Evolutionary conservation across 2,113 vertebrate species (phyloP).

Genomic region (Chaetodon trifascialis): DNA sequence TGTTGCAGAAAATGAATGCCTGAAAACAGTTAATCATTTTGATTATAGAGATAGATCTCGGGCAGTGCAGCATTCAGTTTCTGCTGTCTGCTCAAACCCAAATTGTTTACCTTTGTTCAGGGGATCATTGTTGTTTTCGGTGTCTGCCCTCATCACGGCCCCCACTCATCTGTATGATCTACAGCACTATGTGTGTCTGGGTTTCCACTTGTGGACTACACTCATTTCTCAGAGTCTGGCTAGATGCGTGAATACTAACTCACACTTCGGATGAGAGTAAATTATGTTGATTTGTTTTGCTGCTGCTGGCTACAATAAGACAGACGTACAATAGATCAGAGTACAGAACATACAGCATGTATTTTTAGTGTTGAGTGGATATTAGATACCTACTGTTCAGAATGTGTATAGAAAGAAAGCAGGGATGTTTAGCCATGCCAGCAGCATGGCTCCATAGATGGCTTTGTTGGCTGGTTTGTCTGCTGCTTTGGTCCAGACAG

Average conservation of each 20-base stretch:
- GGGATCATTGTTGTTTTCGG: slow-evolving; percentile 12
- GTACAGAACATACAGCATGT: not conserved
- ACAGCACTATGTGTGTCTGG: not conserved
- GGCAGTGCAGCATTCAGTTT: not conserved
- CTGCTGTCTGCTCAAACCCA: not conserved
- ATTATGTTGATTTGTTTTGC: not conserved
- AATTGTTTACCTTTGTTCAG: slow-evolving; percentile 10
- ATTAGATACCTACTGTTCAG: not conserved
- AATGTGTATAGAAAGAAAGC: too few relatives aligned
- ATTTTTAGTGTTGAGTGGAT: not conserved
- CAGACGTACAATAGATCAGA: not conserved
- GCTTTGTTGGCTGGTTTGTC: too few relatives aligned
- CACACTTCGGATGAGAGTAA: not conserved
- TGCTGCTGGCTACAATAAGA: not conserved
- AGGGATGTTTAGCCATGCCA: too few relatives aligned
- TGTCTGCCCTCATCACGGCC: slow-evolving; percentile 20
- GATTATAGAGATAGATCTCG: slow-evolving; percentile 5
- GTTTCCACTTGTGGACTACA: not conserved
- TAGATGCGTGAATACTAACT: slow-evolving; percentile 1
- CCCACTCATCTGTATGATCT: slow-evolving; percentile 24
- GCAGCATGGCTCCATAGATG: too few relatives aligned
- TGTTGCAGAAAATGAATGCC: not conserved
- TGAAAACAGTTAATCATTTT: slow-evolving; percentile 26
- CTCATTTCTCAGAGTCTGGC: not conserved
- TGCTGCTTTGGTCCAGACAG: too few relatives aligned